Conservation (phyloP, 2,113 vertebrate species). For the Prochilodus magdalenae region DNA sequence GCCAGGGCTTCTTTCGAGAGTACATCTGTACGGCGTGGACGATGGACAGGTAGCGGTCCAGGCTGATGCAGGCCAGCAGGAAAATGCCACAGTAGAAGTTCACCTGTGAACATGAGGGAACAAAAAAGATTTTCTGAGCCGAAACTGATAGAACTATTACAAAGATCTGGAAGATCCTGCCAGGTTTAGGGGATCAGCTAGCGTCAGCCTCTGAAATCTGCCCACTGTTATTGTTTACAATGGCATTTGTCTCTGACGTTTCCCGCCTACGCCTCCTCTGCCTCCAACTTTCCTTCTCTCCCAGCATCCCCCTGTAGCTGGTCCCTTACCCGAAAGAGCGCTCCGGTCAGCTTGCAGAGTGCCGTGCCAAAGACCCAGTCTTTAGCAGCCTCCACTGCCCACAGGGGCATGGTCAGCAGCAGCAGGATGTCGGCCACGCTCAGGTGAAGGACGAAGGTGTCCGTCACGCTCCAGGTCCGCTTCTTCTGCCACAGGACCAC, state of each 20-base stretch:
- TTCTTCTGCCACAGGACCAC: slow-evolving; percentile 75
- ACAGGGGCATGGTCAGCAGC: slow-evolving; percentile 83
- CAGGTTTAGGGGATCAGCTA: too few relatives aligned
- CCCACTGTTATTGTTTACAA: too few relatives aligned
- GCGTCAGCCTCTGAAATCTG: too few relatives aligned
- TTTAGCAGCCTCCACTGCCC: slow-evolving; percentile 69
- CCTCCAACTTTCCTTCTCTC: too few relatives aligned
- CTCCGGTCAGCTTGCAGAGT: slow-evolving; percentile 81
- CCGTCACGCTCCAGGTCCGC: slow-evolving; percentile 77
- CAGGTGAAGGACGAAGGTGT: slow-evolving; percentile 87
- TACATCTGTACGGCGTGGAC: slow-evolving; percentile 88
- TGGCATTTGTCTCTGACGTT: too few relatives aligned
- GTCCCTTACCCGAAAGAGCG: slow-evolving; percentile 78
- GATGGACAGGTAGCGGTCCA: slow-evolving; percentile 88
- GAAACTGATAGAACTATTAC: not conserved
- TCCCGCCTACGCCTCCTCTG: too few relatives aligned
- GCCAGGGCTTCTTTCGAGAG: slow-evolving; percentile 72
- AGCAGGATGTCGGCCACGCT: slow-evolving; percentile 80
- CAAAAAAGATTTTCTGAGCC: not conserved
- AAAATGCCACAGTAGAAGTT: slow-evolving; percentile 91
- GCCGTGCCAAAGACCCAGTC: slow-evolving; percentile 80
- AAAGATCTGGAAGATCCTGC: too few relatives aligned
- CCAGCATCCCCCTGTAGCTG: too few relatives aligned
- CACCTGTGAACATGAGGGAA: slow-evolving; percentile 64
- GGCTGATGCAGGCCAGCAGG: slow-evolving; percentile 87